Evolutionary conservation across 2,113 vertebrate species (phyloP).

Genomic region (Ciconia maguari): DNA sequence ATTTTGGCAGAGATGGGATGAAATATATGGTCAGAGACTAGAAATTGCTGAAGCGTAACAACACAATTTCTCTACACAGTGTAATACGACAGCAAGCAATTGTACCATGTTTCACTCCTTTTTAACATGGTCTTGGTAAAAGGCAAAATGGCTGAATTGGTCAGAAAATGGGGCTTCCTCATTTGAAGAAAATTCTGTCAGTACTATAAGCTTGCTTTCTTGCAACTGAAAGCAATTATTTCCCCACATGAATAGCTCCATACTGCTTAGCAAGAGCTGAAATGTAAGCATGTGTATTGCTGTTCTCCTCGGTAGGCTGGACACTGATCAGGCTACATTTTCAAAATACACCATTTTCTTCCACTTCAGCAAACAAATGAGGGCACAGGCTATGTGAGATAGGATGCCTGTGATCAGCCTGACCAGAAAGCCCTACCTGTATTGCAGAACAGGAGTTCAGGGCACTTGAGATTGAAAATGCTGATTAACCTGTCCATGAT

Average conservation of each 20-base stretch:
- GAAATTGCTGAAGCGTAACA: neutral
- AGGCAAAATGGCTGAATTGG: neutral
- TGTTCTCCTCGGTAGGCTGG: neutral
- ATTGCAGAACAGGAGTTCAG: neutral
- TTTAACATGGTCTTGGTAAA: neutral
- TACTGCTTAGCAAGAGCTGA: neutral
- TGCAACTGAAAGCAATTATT: neutral
- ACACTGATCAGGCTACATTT: fast-evolving
- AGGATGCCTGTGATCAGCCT: neutral
- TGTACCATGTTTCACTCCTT: neutral
- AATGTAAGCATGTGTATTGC: neutral
- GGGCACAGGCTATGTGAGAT: neutral
- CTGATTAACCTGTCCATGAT: neutral
- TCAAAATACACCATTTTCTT: neutral
- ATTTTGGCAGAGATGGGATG: neutral
- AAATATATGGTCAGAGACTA: neutral
- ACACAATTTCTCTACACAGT: neutral
- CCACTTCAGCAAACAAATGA: neutral
- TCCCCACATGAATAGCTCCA: neutral
- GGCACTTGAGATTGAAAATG: neutral
- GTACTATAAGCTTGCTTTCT: neutral
- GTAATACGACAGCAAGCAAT: neutral
- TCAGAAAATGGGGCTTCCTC: neutral
- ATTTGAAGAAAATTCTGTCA: neutral
- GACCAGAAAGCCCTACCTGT: neutral